These are phyloP conservation scores for Heliconius congener DNA, from an alignment of 1,140 invertebrate genomes.

Conservation along the genomic window DNA sequence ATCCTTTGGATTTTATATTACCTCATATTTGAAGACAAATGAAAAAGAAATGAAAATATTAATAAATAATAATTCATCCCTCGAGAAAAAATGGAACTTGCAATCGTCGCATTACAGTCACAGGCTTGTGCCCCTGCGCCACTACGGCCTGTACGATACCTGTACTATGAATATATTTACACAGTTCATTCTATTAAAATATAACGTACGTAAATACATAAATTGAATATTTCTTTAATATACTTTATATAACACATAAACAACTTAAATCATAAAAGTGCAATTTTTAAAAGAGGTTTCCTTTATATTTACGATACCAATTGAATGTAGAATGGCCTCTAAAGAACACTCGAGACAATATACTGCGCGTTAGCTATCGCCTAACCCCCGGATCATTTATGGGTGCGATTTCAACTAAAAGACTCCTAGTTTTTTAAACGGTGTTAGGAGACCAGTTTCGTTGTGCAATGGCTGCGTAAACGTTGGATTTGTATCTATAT, in stretches of 20 bases:
- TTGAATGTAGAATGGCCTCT: slow-evolving; percentile 34
- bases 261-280: slow-evolving; percentile 12
- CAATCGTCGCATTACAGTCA: no score
- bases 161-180: no score
- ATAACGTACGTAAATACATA: neutral
- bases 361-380: slow-evolving; percentile 33
- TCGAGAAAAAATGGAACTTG: no score
- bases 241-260: slow-evolving; percentile 2
- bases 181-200: no score
- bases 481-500: slow-evolving; percentile 17
- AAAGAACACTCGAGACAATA: slow-evolving; percentile 37
- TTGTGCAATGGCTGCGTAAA: slow-evolving; percentile 29
- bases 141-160: no score
- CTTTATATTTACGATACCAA: slow-evolving; percentile 27
- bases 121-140: no score
- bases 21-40: no score
- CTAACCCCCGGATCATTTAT: slow-evolving; percentile 46
- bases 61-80: no score
- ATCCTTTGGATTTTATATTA: no score
- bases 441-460: slow-evolving; percentile 45
- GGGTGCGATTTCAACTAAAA: slow-evolving; percentile 42
- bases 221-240: neutral
- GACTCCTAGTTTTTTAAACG: slow-evolving; percentile 47
- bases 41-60: no score
- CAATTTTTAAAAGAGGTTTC: slow-evolving; percentile 15